Percentiles rank a stretch among this genome's conserved stretches.
Conservation (phyloP, 1,140 invertebrate species). For the Zaprionus gabonicus region DNA sequence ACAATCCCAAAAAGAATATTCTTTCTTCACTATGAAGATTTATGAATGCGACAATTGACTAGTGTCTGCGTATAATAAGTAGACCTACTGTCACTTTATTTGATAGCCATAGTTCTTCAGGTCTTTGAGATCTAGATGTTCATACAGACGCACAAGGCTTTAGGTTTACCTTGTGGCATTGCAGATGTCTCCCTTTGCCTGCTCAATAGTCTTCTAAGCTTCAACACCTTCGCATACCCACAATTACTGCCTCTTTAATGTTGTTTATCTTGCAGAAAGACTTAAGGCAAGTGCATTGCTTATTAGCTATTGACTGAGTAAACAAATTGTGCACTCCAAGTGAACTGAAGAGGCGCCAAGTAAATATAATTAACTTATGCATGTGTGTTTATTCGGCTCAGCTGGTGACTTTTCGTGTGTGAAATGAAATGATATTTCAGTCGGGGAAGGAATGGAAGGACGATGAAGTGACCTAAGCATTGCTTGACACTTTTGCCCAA, state of each 20-base stretch:
- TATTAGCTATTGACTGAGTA: neutral
- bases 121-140: neutral
- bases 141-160: neutral
- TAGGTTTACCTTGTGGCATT: neutral
- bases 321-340: neutral
- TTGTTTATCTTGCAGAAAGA: neutral
- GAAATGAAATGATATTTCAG: neutral
- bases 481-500: neutral
- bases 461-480: neutral
- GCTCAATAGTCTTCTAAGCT: too few species aligned
- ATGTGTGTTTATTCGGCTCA: neutral
- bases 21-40: neutral
- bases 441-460: neutral
- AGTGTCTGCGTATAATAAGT: neutral
- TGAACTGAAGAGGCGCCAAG: too few species aligned
- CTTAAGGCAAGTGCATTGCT: neutral
- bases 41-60: neutral
- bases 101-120: neutral
- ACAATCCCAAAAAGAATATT: too few species aligned
- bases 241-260: neutral
- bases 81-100: neutral
- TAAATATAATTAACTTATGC: conserved; percentile 5
- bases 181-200: neutral
- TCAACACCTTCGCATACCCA: too few species aligned
- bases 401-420: neutral